phyloP scores from a whole-genome alignment of 2,888 invertebrate genomes.

The Spisula subtruncata region DNA sequence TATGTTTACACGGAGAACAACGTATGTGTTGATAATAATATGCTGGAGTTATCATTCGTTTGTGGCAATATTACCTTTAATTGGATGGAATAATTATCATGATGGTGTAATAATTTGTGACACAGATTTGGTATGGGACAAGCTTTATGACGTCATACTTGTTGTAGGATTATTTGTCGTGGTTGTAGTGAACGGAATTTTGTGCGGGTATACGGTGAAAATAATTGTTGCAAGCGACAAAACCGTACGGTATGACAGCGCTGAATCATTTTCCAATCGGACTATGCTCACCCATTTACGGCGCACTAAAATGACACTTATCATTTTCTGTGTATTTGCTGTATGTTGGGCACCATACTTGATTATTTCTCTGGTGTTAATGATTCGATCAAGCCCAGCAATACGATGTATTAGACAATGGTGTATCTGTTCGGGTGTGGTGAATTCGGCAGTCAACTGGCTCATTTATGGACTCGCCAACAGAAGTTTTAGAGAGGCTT shows the following conservation, averaged over 20 bases:
- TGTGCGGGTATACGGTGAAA: slow-evolving; percentile 53
- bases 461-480: slow-evolving; percentile 66
- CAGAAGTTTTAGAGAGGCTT: slow-evolving; percentile 60
- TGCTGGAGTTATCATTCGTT: slow-evolving; percentile 60
- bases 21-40: slow-evolving; percentile 45
- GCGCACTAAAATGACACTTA: slow-evolving; percentile 59
- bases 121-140: slow-evolving; percentile 61
- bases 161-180: slow-evolving; percentile 52
- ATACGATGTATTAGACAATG: slow-evolving; percentile 53
- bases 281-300: slow-evolving; percentile 39
- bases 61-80: slow-evolving; percentile 53
- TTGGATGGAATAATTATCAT: slow-evolving; percentile 59
- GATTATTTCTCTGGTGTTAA: slow-evolving; percentile 42
- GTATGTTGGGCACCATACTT: slow-evolving; percentile 61
- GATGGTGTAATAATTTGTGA: slow-evolving; percentile 51
- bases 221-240: slow-evolving; percentile 40
- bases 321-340: slow-evolving; percentile 60
- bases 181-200: slow-evolving; percentile 54
- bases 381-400: slow-evolving; percentile 25
- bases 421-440: slow-evolving; percentile 55
- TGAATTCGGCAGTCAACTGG: slow-evolving; percentile 67
- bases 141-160: slow-evolving; percentile 54
- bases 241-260: slow-evolving; percentile 35
- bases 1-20: slow-evolving; percentile 53
- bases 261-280: slow-evolving; percentile 36